Conservation (phyloP, 2,113 vertebrate species). For the Eira barbara region DNA sequence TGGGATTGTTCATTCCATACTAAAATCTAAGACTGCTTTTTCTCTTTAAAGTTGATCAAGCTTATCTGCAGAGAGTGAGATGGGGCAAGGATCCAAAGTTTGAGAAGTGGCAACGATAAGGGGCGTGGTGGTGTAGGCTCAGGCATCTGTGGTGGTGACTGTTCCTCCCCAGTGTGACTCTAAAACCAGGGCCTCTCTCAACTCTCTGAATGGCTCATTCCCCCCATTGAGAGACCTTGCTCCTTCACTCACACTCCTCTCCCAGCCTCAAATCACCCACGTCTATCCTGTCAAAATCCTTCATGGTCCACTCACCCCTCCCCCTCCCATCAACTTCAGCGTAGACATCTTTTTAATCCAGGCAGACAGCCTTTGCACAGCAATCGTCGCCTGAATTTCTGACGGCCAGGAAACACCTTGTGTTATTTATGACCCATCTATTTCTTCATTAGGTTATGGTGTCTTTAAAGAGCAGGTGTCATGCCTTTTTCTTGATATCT, state of each 20-base stretch:
- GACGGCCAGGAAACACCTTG: background rate
- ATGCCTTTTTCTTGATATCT: background rate
- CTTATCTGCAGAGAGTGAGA: background rate
- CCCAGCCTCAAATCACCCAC: background rate
- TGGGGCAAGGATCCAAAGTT: background rate
- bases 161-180: background rate
- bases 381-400: background rate
- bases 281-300: background rate
- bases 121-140: rapidly evolving
- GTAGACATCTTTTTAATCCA: background rate
- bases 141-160: background rate
- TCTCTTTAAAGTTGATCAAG: background rate
- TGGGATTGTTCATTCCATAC: background rate
- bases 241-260: background rate
- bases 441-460: background rate
- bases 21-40: background rate
- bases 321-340: background rate
- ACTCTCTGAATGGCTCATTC: background rate
- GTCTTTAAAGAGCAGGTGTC: background rate
- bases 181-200: background rate
- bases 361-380: background rate
- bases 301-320: background rate
- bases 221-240: background rate
- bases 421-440: background rate
- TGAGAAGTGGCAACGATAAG: background rate